A percentile compares a stretch with the other conserved stretches of the same genome.
phyloP scores from a whole-genome alignment of 1,140 invertebrate species.

The Zophobas atratus region DNA sequence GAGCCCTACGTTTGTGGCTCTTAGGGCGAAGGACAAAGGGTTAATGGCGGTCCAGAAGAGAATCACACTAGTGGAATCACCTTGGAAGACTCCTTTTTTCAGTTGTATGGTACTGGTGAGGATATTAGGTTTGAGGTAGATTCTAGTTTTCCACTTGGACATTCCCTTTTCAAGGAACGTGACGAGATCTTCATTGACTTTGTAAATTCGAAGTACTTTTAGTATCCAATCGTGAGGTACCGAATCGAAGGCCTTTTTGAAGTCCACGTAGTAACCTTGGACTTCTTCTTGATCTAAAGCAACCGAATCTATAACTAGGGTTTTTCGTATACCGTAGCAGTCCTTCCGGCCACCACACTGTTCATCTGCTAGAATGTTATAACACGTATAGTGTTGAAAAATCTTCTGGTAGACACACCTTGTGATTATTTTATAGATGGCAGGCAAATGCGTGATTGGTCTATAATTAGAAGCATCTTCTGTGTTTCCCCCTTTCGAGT shows the following conservation, averaged over 20 bases:
- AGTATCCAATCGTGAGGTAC: background rate
- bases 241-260: background rate
- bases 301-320: background rate
- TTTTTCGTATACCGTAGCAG: background rate
- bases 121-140: background rate
- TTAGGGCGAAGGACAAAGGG: constrained; percentile 1
- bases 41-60: background rate
- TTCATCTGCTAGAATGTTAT: background rate
- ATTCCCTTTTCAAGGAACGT: background rate
- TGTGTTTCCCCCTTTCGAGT: background rate
- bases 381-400: background rate
- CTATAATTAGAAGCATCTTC: background rate
- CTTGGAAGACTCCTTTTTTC: background rate
- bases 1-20: background rate
- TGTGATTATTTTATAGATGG: constrained; percentile 1
- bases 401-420: constrained; percentile 3
- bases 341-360: background rate
- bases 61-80: background rate
- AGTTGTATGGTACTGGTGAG: background rate
- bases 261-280: background rate
- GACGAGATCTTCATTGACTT: background rate
- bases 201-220: background rate
- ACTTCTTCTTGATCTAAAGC: background rate
- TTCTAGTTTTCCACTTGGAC: background rate
- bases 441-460: background rate